Evolutionary conservation across 2,888 invertebrate species (phyloP).

Genomic region (Melipona bicolor): DNA sequence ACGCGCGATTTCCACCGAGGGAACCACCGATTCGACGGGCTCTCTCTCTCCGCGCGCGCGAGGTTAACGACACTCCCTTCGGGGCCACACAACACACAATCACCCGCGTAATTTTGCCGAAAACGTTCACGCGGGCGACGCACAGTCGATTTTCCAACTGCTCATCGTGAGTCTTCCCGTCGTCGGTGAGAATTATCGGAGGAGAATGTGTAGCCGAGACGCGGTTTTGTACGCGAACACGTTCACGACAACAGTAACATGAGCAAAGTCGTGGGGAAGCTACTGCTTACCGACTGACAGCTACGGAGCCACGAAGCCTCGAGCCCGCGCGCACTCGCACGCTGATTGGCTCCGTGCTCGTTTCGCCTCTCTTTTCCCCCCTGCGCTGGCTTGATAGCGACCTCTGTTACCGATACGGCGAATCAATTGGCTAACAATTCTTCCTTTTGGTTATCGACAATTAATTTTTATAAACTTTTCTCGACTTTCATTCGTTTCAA

Average conservation of each 20-base stretch:
- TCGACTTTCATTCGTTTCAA: not conserved
- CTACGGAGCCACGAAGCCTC: constrained; percentile 33
- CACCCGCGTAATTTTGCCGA: constrained; percentile 49
- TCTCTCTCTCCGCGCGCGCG: not conserved
- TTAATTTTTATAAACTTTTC: not conserved
- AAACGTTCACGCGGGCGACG: constrained; percentile 55
- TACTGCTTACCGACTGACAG: constrained; percentile 52
- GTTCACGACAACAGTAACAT: constrained; percentile 2
- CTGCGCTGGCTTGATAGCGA: not conserved
- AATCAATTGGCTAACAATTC: not conserved
- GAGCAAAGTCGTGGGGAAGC: constrained; percentile 4
- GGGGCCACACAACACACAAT: constrained; percentile 14
- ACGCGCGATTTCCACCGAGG: constrained; percentile 42
- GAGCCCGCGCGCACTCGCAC: constrained; percentile 40
- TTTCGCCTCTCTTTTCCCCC: not conserved
- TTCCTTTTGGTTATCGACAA: not conserved
- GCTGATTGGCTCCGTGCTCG: constrained; percentile 45
- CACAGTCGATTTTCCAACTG: constrained; percentile 20
- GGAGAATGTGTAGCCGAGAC: constrained; percentile 2
- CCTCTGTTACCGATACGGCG: not conserved
- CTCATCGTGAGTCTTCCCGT: constrained; percentile 10
- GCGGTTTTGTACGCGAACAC: constrained; percentile 10
- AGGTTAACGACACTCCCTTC: constrained; percentile 45
- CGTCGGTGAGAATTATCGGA: not conserved
- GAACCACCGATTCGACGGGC: not conserved